These are phyloP conservation scores for Malurus melanocephalus DNA, from an alignment of 2,113 vertebrate genomes.

Conservation along the genomic window DNA sequence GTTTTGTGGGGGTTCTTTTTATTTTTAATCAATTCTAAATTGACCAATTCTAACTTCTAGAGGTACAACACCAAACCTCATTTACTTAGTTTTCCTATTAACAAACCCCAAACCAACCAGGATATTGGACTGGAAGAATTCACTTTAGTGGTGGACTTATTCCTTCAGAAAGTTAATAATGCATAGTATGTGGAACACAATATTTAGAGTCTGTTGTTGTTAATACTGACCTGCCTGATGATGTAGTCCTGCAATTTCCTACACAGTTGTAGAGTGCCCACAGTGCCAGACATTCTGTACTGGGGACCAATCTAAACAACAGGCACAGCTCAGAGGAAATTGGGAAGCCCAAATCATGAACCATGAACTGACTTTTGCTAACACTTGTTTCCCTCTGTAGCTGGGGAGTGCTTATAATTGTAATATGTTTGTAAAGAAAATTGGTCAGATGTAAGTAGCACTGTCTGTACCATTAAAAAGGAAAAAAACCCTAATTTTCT, in stretches of 20 bases:
- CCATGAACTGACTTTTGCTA: neutral
- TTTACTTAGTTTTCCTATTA: neutral
- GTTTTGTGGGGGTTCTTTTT: neutral
- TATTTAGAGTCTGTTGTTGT: neutral
- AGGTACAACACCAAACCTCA: neutral
- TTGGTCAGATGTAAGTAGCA: neutral
- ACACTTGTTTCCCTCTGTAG: neutral
- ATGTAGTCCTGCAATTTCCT: neutral
- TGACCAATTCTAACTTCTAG: neutral
- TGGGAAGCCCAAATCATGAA: neutral
- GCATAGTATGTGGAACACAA: neutral
- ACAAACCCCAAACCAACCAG: neutral
- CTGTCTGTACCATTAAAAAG: neutral
- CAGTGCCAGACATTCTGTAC: neutral
- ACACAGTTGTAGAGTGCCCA: rapidly evolving
- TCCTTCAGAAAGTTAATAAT: neutral
- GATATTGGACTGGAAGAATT: neutral
- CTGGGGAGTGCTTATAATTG: neutral
- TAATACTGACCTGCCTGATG: neutral
- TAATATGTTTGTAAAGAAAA: neutral
- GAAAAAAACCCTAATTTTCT: neutral
- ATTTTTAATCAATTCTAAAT: neutral
- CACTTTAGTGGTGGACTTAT: neutral
- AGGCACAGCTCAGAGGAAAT: neutral
- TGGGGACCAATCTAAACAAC: neutral